Percentiles rank a stretch among this genome's conserved stretches.
Evolutionary conservation across 2,888 invertebrate genomes (phyloP).

Genomic region (Siphonodentalium dalli): DNA sequence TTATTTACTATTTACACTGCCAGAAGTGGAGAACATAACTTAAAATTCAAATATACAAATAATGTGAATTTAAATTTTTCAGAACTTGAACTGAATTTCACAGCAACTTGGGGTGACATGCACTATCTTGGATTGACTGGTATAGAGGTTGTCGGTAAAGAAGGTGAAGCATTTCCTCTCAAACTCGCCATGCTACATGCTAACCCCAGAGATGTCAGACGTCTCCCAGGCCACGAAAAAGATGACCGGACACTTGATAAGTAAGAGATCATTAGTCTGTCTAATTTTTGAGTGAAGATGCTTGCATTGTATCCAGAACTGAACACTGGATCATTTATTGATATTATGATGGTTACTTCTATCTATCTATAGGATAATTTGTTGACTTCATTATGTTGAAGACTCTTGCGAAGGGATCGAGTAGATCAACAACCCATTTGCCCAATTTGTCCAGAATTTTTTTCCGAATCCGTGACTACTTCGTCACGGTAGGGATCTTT

Average conservation of each 20-base stretch:
- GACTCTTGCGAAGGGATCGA: no score
- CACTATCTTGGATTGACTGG: conserved; percentile 67
- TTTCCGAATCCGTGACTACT: no score
- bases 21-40: not conserved
- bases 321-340: no score
- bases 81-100: conserved; percentile 64
- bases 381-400: no score
- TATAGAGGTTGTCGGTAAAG: conserved; percentile 65
- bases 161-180: conserved; percentile 61
- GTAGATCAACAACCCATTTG: not conserved
- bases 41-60: not conserved
- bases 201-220: conserved; percentile 59
- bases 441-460: not conserved
- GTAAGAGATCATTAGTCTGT: conserved; percentile 45
- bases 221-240: conserved; percentile 56
- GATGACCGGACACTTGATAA: conserved; percentile 64
- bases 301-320: no score
- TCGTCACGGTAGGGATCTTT: no score
- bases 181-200: conserved; percentile 66
- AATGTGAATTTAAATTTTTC: conserved; percentile 3
- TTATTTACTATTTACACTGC: no score
- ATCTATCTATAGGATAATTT: no score
- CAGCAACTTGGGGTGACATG: conserved; percentile 67
- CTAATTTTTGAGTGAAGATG: no score
- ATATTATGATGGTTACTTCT: not conserved